Percentiles rank a stretch among this genome's conserved stretches.
phyloP scores from a whole-genome alignment of 64 coral and sea anemone genomes.

The Trachythela sp. region DNA sequence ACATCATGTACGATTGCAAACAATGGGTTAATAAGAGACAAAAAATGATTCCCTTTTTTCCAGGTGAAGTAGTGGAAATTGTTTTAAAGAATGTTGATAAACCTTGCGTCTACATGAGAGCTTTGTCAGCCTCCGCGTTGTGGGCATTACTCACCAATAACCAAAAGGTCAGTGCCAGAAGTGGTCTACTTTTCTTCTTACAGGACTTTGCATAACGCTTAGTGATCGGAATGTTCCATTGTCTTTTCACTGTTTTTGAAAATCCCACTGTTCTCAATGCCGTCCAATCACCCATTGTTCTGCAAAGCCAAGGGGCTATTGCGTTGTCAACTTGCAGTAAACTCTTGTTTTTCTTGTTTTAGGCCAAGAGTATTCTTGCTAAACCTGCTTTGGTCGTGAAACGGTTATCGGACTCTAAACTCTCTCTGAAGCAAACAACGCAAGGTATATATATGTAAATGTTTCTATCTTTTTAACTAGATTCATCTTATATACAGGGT shows the following conservation, averaged over 20 bases:
- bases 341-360: not conserved
- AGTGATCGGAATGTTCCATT: not conserved
- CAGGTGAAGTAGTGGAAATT: not conserved
- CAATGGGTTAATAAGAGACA: not conserved
- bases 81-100: conserved; percentile 56
- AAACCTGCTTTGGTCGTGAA: conserved; percentile 12
- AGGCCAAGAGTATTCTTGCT: conserved; percentile 21
- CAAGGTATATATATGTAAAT: no score
- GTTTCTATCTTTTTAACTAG: no score
- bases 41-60: not conserved
- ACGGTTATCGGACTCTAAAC: conserved; percentile 8
- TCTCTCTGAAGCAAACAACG: not conserved
- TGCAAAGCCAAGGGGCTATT: no score
- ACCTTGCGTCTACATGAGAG: conserved; percentile 46
- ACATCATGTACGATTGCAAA: no score
- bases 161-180: conserved; percentile 78
- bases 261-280: no score
- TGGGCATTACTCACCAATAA: conserved; percentile 73
- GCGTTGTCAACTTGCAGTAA: not conserved
- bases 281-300: no score
- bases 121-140: conserved; percentile 69
- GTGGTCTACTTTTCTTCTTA: not conserved
- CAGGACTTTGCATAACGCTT: not conserved
- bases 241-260: no score
- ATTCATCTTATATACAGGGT: not conserved